Evolutionary conservation across 2,888 invertebrate species (phyloP).

Genomic region (Zygothrica quintamaculata): DNA sequence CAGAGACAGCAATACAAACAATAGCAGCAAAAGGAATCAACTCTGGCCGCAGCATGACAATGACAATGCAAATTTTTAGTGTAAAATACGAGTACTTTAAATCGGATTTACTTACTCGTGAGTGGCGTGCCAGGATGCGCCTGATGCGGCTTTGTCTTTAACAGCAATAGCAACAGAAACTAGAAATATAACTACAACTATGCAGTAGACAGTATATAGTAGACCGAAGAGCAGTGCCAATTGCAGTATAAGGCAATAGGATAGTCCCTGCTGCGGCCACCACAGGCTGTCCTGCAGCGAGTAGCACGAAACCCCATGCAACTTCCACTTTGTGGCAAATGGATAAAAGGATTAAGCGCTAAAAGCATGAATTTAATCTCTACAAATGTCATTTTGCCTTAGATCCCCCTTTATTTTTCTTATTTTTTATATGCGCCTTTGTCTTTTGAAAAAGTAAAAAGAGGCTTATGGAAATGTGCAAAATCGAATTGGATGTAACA

Average conservation of each 20-base stretch:
- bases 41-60: slow-evolving; percentile 8
- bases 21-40: slow-evolving; percentile 15
- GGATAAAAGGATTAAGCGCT: slow-evolving; percentile 75
- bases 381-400: slow-evolving; percentile 61
- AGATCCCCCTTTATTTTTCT: no score
- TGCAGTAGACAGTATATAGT: no score
- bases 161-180: slow-evolving; percentile 30
- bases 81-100: slow-evolving; percentile 43
- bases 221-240: no score
- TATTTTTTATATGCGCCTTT: no score
- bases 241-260: no score
- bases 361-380: slow-evolving; percentile 73
- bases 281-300: no score
- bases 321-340: slow-evolving; percentile 37
- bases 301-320: no score
- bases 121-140: slow-evolving; percentile 38
- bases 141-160: slow-evolving; percentile 53
- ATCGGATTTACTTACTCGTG: slow-evolving; percentile 48
- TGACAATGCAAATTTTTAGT: slow-evolving; percentile 54
- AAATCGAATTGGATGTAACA: no score
- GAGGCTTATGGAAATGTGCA: no score
- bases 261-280: no score
- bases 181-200: slow-evolving; percentile 22
- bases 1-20: slow-evolving; percentile 20
- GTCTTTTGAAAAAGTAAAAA: no score